Base-by-base conservation (phyloP, 1,140 invertebrate genomes). In the Drosophila serrata region DNA sequence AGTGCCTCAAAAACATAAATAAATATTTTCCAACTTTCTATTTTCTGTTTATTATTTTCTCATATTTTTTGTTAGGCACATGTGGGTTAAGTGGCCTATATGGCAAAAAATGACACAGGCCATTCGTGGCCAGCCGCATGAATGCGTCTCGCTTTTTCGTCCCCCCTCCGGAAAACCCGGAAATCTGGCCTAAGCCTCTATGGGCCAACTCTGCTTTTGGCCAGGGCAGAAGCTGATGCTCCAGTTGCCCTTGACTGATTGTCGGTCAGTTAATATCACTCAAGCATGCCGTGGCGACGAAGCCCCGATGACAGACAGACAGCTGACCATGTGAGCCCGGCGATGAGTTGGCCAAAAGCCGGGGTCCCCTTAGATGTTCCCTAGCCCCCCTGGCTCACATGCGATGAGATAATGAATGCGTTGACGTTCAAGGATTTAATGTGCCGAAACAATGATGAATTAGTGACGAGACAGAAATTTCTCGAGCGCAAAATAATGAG, bases 381-480 rank as follows among this genome's bases (percentile, higher is more conserved):
- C 27, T 6, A 31, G 40, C 57, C 22, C 57, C 22, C 51, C 42
- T 12, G 17, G 15, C 42, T 57, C 68, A 79, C 59, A 82, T 69
- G 72, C 74, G 85, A 90, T 69, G 72, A 81, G 85, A 90, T 90
- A 90, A 90, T 90, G 85, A 90, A 90, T 90, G 85, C 85, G 85
- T 90, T 90, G 85, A 90, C 81, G 86, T 90, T 90, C 81, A 81
- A 90, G 85, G 86, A 90, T 90, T 90, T 90, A 90, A 90, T 90
- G 85, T 90, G 85, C 85, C 86, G 85, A 90, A 90, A 90, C 85
- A 90, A 90, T 90, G 85, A 90, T 90, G 85, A 90, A 90, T 90
- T 90, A 90, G 85, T 90, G 85, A 90, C 85, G 85, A 90, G 85
- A 90, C 85, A 90, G 86, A 90, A 90, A 90, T 90, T 90, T 90